These are phyloP conservation scores for Dryococelus australis DNA, from an alignment of 2,888 invertebrate species.

Conservation along the genomic window DNA sequence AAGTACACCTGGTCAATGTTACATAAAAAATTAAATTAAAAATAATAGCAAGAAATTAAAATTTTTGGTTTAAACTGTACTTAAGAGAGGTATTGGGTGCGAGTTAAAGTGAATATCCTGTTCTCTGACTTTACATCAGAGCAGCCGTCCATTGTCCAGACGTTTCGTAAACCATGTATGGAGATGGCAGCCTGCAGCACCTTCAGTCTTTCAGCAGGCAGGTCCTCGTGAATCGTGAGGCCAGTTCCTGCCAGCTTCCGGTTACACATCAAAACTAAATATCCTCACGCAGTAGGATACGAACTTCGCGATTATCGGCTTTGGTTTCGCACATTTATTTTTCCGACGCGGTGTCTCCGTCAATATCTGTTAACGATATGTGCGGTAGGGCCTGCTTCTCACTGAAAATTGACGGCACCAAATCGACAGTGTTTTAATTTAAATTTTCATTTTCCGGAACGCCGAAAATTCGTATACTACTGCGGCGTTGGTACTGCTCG, in stretches of 20 bases:
- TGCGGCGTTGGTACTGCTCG: slow-evolving; percentile 12
- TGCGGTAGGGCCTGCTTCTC: background rate
- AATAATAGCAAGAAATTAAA: background rate
- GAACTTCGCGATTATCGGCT: slow-evolving; percentile 24
- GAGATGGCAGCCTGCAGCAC: slow-evolving; percentile 5
- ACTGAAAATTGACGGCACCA: background rate
- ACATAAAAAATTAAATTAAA: background rate
- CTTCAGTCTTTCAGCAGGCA: slow-evolving; percentile 18
- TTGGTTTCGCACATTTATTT: background rate
- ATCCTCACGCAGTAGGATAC: background rate
- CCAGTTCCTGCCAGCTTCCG: slow-evolving; percentile 20
- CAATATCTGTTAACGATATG: slow-evolving; percentile 1
- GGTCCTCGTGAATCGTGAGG: slow-evolving; percentile 24
- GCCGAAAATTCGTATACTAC: background rate
- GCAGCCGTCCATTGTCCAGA: slow-evolving; percentile 26
- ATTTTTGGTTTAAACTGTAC: background rate
- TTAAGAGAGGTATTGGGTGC: background rate
- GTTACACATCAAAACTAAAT: background rate
- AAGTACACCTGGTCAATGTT: background rate
- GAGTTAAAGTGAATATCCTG: background rate
- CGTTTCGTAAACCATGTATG: slow-evolving; percentile 25
- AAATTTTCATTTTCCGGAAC: slow-evolving; percentile 6
- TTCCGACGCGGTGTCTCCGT: slow-evolving; percentile 25
- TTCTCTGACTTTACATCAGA: background rate
- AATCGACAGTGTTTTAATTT: background rate